Evolutionary conservation across 1,140 invertebrate genomes (phyloP).

Genomic region (Bombus confusus): DNA sequence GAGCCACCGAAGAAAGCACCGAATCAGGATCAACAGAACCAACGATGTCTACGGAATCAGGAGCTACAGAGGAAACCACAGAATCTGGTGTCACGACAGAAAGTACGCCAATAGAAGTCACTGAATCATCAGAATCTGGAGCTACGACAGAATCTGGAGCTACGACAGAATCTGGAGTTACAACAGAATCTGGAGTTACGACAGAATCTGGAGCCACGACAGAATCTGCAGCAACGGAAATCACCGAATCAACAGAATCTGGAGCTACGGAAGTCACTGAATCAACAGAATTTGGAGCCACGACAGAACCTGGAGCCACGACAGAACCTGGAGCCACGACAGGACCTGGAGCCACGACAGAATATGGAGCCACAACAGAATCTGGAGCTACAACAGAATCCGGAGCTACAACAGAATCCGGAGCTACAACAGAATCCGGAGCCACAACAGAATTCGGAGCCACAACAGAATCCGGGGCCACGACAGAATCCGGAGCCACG

Average conservation of each 20-base stretch:
- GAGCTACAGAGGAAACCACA: neutral
- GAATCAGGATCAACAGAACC: neutral
- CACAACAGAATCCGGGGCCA: neutral
- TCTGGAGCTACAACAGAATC: constrained; percentile 37
- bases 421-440: constrained; percentile 38
- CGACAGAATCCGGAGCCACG: constrained; percentile 45
- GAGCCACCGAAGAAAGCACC: neutral
- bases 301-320: constrained; percentile 29
- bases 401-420: neutral
- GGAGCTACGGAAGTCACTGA: constrained; percentile 34
- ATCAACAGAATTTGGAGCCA: constrained; percentile 44
- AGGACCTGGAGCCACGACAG: neutral
- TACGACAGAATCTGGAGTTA: constrained; percentile 51
- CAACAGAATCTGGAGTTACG: constrained; percentile 57
- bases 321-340: neutral
- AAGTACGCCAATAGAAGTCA: neutral
- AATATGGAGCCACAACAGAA: constrained; percentile 31
- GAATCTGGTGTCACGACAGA: neutral
- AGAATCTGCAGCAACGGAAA: neutral
- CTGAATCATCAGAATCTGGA: constrained; percentile 46
- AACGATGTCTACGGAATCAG: neutral
- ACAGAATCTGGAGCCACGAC: constrained; percentile 54
- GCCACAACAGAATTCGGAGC: constrained; percentile 45
- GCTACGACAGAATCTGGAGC: constrained; percentile 58
- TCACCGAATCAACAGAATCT: constrained; percentile 52